These are phyloP conservation scores for Coryphaenoides rupestris DNA, from an alignment of 2,113 vertebrate genomes.

Conservation along the genomic window DNA sequence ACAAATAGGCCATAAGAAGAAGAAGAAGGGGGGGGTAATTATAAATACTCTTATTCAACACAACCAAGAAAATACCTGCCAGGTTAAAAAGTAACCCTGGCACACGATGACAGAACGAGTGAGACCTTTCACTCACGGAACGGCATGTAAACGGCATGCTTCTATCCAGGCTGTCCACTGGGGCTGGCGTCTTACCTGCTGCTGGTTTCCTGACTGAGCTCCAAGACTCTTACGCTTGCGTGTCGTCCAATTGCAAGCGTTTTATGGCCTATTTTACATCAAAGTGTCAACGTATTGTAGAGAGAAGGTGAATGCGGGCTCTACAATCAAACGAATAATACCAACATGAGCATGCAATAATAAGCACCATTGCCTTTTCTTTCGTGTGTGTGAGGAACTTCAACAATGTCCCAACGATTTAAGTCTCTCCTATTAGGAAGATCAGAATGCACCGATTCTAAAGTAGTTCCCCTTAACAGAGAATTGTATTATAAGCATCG, in stretches of 20 bases:
- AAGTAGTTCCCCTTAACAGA: constrained; percentile 43
- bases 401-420: constrained; percentile 46
- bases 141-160: neutral
- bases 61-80: constrained; percentile 40
- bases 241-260: no score
- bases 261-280: neutral
- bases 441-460: constrained; percentile 46
- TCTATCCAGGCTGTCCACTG: constrained; percentile 11
- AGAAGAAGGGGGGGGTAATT: constrained; percentile 43
- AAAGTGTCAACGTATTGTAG: neutral
- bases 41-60: constrained; percentile 63
- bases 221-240: no score
- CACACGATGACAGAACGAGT: constrained; percentile 21
- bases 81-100: constrained; percentile 22
- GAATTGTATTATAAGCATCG: constrained; percentile 36
- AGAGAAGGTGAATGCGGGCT: neutral
- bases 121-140: constrained; percentile 24
- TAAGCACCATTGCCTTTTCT: constrained; percentile 28
- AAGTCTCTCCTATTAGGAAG: constrained; percentile 49
- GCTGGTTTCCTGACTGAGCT: neutral
- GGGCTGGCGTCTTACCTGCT: neutral
- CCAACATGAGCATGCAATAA: neutral
- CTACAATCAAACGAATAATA: neutral
- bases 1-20: constrained; percentile 62
- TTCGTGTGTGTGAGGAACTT: constrained; percentile 40